Evolutionary conservation across 2,113 vertebrate genomes (phyloP), one percentile per base, ranked within the genome.

Genomic region (Cichladusa arquata): DNA sequence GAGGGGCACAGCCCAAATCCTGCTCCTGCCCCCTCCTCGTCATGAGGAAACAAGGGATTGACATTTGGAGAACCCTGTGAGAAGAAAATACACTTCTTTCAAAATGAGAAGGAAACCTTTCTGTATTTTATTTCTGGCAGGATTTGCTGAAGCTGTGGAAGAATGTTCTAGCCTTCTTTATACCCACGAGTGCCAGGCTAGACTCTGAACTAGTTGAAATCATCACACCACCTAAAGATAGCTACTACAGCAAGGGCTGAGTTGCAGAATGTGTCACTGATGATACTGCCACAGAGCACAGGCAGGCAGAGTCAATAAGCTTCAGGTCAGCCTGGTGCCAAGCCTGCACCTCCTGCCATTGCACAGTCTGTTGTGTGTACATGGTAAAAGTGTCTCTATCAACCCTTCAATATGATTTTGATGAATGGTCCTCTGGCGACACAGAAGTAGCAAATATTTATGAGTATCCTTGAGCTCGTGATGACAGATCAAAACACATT

Each of bases 371-470:
- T 81, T 71, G n/a, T n/a, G n/a, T n/a, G n/a, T n/a, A 51, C n/a
- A 64, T 0, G 6, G 38, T 66, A 29, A 45, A 86, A 81, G 69
- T 25, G 81, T 44, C 11, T 42, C 77, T 48, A 64, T 44, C 61
- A 76, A 29, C 26, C 25, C 79, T 34, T 81, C 78, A 81, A 64
- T 56, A 40, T 12, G 33, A 64, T 34, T 78, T 7, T 71, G 90
- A 87, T 62, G 33, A 92, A 92, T 22, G 31, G 53, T 14, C 33
- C 72, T 73, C 78, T 47, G 66, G 73, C 61, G 80, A 62, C 47
- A 54, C 24, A 54, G 38, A 47, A 51, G 65, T 19, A 81, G 50
- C 84, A 70, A 87, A 93, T 93, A 95, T 91, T 86, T 72, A 95
- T 58, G 42, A 74, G 23, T 26, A 71, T 62, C 64, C 85, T 67